These are phyloP conservation scores for Penaeus japonicus DNA, from an alignment of 1,140 invertebrate genomes.

Conservation along the genomic window DNA sequence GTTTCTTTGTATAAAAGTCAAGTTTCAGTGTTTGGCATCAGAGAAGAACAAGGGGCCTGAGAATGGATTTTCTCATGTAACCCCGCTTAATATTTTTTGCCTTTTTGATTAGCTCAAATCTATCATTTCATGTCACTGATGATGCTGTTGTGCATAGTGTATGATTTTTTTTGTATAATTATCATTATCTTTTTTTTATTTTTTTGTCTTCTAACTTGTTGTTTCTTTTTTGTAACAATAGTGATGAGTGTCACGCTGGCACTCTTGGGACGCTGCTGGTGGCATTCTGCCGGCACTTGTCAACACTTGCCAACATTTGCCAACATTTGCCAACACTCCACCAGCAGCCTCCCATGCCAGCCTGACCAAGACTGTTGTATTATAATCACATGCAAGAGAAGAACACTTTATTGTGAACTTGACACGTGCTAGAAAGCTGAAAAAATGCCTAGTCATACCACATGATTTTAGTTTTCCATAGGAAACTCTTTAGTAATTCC, in stretches of 20 bases:
- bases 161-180: background rate
- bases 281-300: too few relatives aligned
- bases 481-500: slow-evolving; percentile 31
- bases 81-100: slow-evolving; percentile 21
- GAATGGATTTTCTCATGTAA: background rate
- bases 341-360: too few relatives aligned
- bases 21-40: background rate
- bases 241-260: too few relatives aligned
- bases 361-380: too few relatives aligned
- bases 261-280: too few relatives aligned
- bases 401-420: too few relatives aligned
- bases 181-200: too few relatives aligned
- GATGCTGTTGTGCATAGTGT: slow-evolving; percentile 20
- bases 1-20: background rate
- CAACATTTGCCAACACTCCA: too few relatives aligned
- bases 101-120: slow-evolving; percentile 31
- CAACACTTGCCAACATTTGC: too few relatives aligned
- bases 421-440: slow-evolving; percentile 18
- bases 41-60: background rate
- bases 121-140: slow-evolving; percentile 1
- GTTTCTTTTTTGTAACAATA: too few relatives aligned
- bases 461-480: slow-evolving; percentile 36
- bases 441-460: background rate
- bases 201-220: too few relatives aligned
- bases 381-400: too few relatives aligned